Percentiles rank a stretch among this genome's conserved stretches.
These are phyloP conservation scores for Stichodactyla helianthus DNA, from an alignment of 64 coral and sea anemone species.

Conservation along the genomic window DNA sequence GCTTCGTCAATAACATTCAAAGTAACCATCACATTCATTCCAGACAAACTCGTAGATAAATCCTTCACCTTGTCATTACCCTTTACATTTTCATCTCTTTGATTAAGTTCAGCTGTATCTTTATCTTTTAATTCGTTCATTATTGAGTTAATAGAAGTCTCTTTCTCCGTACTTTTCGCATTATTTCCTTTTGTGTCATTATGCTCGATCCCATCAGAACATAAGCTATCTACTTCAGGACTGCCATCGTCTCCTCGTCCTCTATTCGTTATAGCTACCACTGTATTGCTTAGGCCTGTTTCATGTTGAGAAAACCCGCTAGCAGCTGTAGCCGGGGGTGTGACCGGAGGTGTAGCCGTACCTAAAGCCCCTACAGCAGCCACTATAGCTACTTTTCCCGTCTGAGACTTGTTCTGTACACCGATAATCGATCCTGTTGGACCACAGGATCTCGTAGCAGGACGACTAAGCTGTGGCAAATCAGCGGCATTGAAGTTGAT, in stretches of 20 bases:
- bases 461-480: constrained; percentile 42
- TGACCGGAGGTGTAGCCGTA: background rate
- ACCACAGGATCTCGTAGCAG: constrained; percentile 49
- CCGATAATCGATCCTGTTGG: constrained; percentile 33
- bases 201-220: background rate
- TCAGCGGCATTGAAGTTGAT: constrained; percentile 58
- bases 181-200: background rate
- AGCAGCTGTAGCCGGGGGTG: constrained; percentile 8
- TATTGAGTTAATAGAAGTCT: background rate
- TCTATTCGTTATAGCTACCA: background rate
- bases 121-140: background rate
- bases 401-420: constrained; percentile 29
- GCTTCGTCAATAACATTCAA: constrained; percentile 58
- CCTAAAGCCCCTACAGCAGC: background rate
- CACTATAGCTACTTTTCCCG: constrained; percentile 50
- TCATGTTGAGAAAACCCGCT: background rate
- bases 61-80: background rate
- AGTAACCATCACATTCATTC: constrained; percentile 12
- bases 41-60: background rate
- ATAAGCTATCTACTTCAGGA: constrained; percentile 30
- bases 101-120: background rate
- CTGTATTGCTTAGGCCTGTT: background rate
- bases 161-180: background rate
- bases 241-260: background rate
- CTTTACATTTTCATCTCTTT: constrained; percentile 17